Percentiles rank a stretch among this genome's conserved stretches.
Evolutionary conservation across 2,797 vertebrate species (phyloP).

Genomic region (Coregonus suidteri): DNA sequence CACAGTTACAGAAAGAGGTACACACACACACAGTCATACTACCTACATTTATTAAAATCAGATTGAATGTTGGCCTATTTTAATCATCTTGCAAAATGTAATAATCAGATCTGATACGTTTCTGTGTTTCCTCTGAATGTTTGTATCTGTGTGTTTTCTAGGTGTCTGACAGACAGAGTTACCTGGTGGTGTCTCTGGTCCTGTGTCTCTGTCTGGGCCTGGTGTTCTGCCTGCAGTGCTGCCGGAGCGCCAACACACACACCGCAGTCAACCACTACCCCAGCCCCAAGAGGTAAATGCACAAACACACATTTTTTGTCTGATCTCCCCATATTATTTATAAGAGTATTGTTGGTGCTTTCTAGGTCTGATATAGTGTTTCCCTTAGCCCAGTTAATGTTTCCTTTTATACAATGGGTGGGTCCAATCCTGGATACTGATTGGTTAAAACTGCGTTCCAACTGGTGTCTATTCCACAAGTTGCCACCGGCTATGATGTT

Average conservation of each 20-base stretch:
- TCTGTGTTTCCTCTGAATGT: background rate
- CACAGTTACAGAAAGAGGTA: conserved; percentile 90
- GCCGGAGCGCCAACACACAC: conserved; percentile 76
- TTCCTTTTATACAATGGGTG: too few species aligned
- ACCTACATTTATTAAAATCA: too few species aligned
- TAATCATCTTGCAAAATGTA: background rate
- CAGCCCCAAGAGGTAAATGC: background rate
- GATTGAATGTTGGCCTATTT: background rate
- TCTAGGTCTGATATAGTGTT: background rate
- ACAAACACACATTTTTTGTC: background rate
- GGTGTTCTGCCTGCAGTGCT: conserved; percentile 90
- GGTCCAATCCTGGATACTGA: too few species aligned
- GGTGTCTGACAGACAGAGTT: conserved; percentile 94
- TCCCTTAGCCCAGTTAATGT: background rate
- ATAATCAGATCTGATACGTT: background rate
- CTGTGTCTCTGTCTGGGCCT: conserved; percentile 88
- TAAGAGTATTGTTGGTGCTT: conserved; percentile 12
- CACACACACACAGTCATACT: background rate
- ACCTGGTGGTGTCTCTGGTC: conserved; percentile 88
- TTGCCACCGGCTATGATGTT: too few species aligned
- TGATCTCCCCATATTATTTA: conserved; percentile 4
- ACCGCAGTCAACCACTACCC: conserved; percentile 32
- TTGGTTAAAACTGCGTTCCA: too few species aligned
- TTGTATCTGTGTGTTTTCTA: conserved; percentile 51
- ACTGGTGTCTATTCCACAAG: too few species aligned